These are phyloP conservation scores for Cheilosia pagana DNA, from an alignment of 2,888 invertebrate genomes.

Conservation along the genomic window DNA sequence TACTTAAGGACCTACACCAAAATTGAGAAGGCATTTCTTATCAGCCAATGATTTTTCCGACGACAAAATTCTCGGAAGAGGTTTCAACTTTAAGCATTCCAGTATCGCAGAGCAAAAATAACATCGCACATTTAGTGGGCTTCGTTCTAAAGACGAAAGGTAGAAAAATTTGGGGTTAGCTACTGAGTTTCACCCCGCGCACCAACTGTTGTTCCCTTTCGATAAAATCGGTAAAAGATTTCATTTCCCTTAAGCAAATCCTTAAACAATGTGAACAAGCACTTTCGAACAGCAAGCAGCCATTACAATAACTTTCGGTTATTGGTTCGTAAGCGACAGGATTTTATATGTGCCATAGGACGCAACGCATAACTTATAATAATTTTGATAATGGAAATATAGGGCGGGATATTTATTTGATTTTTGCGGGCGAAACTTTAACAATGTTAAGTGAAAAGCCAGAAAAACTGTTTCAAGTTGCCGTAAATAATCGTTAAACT, in stretches of 20 bases:
- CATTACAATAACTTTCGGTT: conserved; percentile 32
- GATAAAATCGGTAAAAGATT: conserved; percentile 21
- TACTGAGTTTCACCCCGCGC: neutral
- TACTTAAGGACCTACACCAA: neutral
- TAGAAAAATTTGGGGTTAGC: neutral
- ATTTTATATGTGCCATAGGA: conserved; percentile 14
- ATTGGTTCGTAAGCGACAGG: conserved; percentile 19
- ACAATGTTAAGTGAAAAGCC: conserved; percentile 1
- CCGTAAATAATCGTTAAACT: conserved; percentile 11
- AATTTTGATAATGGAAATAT: conserved; percentile 26
- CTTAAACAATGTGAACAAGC: conserved; percentile 10
- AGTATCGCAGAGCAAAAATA: neutral
- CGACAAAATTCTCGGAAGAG: neutral
- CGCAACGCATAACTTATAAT: conserved; percentile 22
- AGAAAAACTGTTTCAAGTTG: conserved; percentile 6
- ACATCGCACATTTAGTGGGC: neutral
- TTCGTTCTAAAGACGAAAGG: neutral
- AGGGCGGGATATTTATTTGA: conserved; percentile 40
- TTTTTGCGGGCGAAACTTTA: neutral
- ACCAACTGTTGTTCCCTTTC: neutral
- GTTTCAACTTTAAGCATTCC: neutral
- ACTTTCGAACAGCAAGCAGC: conserved; percentile 20
- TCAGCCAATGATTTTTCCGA: neutral
- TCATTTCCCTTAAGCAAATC: conserved; percentile 16
- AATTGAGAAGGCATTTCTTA: neutral